These are phyloP conservation scores for Sminthopsis crassicaudata DNA, from an alignment of 2,113 vertebrate genomes.

Conservation along the genomic window DNA sequence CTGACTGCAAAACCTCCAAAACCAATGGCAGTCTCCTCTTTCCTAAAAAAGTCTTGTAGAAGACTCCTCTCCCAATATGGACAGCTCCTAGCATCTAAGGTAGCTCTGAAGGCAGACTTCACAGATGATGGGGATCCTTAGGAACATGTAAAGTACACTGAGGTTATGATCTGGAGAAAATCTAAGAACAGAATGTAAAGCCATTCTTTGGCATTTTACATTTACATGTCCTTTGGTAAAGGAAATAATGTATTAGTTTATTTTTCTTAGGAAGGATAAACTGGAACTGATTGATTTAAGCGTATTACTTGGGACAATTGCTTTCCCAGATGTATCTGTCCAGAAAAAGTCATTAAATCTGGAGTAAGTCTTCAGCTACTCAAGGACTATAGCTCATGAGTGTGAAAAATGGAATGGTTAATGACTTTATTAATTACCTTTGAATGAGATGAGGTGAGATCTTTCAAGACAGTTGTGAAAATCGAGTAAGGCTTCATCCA, in stretches of 20 bases:
- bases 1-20: background rate
- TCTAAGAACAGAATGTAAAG: background rate
- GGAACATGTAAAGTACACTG: background rate
- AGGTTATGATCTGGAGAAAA: background rate
- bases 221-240: no score
- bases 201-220: no score
- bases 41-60: background rate
- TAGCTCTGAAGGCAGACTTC: background rate
- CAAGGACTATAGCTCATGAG: background rate
- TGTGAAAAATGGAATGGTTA: no score
- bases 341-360: background rate
- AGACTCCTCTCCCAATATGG: background rate
- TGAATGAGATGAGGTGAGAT: no score
- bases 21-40: background rate
- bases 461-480: no score
- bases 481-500: no score
- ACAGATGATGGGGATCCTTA: background rate
- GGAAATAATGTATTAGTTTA: background rate
- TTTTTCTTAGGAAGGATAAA: background rate
- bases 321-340: background rate
- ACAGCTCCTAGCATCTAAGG: background rate
- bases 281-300: background rate
- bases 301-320: background rate
- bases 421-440: no score
- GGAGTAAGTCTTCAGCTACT: background rate